A percentile compares a stretch with the other conserved stretches of the same genome.
Conservation (phyloP, 2,888 invertebrate genomes). For the Hydrotaea cyrtoneurina region DNA sequence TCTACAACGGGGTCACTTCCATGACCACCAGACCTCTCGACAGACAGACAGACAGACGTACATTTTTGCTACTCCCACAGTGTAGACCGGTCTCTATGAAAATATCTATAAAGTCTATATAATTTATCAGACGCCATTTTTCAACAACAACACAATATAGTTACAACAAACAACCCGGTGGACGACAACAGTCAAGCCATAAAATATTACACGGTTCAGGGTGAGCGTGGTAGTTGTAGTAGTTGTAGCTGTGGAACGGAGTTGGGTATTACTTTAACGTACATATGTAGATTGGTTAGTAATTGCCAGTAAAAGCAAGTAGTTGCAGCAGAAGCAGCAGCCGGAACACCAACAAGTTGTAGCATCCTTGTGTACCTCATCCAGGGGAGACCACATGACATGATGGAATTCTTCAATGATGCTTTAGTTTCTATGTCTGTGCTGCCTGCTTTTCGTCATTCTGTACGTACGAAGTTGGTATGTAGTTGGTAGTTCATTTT, state of each 20-base stretch:
- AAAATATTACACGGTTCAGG: constrained; percentile 4
- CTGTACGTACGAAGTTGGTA: too few relatives aligned
- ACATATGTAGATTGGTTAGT: constrained; percentile 58
- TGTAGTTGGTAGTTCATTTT: too few relatives aligned
- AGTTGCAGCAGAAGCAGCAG: constrained; percentile 33
- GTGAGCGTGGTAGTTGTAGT: not conserved
- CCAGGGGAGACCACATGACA: constrained; percentile 47
- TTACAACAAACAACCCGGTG: not conserved
- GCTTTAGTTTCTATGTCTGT: constrained; percentile 50
- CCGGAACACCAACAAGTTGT: constrained; percentile 1
- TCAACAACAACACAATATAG: constrained; percentile 20
- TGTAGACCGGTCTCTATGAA: constrained; percentile 27
- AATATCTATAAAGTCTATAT: constrained; percentile 36
- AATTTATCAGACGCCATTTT: constrained; percentile 65
- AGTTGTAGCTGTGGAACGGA: constrained; percentile 17
- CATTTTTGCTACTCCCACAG: constrained; percentile 32
- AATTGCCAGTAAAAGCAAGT: constrained; percentile 64
- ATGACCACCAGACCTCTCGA: not conserved
- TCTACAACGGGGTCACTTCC: not conserved
- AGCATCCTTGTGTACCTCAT: constrained; percentile 16
- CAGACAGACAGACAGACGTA: not conserved
- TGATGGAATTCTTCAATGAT: constrained; percentile 64
- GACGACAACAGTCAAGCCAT: not conserved
- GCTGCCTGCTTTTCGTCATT: not conserved
- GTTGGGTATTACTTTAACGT: constrained; percentile 52